These are phyloP conservation scores for Rotaria socialis DNA, from an alignment of 2,888 invertebrate genomes.

Conservation along the genomic window DNA sequence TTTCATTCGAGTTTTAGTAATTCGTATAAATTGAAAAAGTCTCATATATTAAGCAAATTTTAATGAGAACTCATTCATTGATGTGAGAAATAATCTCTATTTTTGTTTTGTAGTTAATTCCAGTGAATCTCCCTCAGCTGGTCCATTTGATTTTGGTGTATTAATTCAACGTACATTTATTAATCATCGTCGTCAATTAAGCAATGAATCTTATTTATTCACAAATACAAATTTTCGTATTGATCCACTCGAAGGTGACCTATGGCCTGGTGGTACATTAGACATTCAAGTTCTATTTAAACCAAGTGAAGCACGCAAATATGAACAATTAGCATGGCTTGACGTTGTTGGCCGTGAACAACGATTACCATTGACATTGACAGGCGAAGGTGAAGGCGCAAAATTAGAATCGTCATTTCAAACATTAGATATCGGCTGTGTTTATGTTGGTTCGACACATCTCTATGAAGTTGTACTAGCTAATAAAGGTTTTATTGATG, in stretches of 20 bases:
- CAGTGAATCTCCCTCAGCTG: neutral
- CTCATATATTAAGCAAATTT: too few relatives aligned
- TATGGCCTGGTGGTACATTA: constrained; percentile 58
- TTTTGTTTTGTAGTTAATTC: neutral
- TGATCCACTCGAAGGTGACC: constrained; percentile 58
- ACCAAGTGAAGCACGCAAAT: constrained; percentile 56
- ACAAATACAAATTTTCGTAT: constrained; percentile 57
- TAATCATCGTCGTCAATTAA: constrained; percentile 33
- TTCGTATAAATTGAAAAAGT: too few relatives aligned
- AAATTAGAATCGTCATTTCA: constrained; percentile 57
- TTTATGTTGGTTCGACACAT: constrained; percentile 58
- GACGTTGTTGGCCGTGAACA: constrained; percentile 59
- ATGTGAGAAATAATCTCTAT: too few relatives aligned
- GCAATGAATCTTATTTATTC: constrained; percentile 50
- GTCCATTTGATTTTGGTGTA: constrained; percentile 32
- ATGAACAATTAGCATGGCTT: constrained; percentile 57
- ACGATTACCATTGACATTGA: constrained; percentile 56
- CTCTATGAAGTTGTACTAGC: constrained; percentile 58
- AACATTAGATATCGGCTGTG: constrained; percentile 58
- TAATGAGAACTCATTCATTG: too few relatives aligned
- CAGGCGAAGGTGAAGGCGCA: constrained; percentile 59
- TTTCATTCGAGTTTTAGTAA: too few relatives aligned
- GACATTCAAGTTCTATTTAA: constrained; percentile 58
- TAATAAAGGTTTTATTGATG: constrained; percentile 60
- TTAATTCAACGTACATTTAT: constrained; percentile 37